phyloP scores from a whole-genome alignment of 2,888 invertebrate species.

The Macaria notata region DNA sequence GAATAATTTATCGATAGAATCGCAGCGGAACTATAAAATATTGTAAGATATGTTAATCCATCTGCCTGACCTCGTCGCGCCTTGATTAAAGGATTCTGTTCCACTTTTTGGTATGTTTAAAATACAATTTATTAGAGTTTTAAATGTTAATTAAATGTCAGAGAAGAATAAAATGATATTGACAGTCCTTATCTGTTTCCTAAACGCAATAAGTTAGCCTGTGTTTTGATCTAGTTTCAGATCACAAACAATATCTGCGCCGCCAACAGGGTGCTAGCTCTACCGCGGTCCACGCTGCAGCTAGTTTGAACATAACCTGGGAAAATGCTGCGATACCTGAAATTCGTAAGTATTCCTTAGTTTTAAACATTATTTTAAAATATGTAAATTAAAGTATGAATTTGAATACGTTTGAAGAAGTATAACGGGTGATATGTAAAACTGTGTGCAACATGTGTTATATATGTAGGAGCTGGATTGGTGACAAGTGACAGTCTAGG shows the following conservation, averaged over 20 bases:
- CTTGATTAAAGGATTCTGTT: conserved; percentile 68
- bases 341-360: conserved; percentile 53
- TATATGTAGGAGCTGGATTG: conserved; percentile 14
- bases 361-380: conserved; percentile 10
- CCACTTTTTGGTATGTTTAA: conserved; percentile 70
- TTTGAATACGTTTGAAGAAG: conserved; percentile 9
- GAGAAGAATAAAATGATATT: conserved; percentile 61
- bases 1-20: conserved; percentile 41
- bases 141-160: conserved; percentile 76
- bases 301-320: conserved; percentile 30
- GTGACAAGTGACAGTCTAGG: conserved; percentile 26
- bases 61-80: conserved; percentile 67
- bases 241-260: conserved; percentile 60
- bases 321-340: conserved; percentile 46
- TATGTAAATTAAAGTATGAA: conserved; percentile 18
- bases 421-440: conserved; percentile 5
- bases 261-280: conserved; percentile 50
- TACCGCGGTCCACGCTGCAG: conserved; percentile 28
- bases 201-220: conserved; percentile 31
- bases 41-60: conserved; percentile 66
- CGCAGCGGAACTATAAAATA: conserved; percentile 50
- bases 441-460: conserved; percentile 17
- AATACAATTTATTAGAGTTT: conserved; percentile 68
- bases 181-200: conserved; percentile 58
- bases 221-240: conserved; percentile 66